Base-by-base conservation (phyloP, 2,888 invertebrate species). In the Ctenicera cuprea region DNA sequence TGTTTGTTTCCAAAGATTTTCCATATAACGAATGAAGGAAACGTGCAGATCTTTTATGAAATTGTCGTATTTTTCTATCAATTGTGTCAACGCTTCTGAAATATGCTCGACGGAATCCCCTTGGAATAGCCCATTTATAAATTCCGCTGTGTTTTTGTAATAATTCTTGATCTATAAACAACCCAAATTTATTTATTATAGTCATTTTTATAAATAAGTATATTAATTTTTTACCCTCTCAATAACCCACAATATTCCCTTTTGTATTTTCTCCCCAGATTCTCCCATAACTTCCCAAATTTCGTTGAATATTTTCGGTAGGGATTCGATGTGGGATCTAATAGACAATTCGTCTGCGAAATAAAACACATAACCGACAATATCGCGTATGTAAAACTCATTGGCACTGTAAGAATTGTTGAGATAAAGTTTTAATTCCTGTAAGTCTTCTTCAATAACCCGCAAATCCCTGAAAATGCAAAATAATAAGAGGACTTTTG, bases 211-310 rank as follows among this genome's bases (percentile, higher is more conserved):
- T 20, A 59, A n/a, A 14, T 11, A 18, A 38, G 8, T 57, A 14
- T 50, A 12, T 33, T 33, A 12, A 9, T 8, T n/a, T 18, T 14
- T n/a, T 87, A 89, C 89, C 62, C 92, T 91, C 74, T 94, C 92
- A 0, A 94, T 92, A 0, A 94, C 89, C 91, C 93, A 94, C 0
- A 92, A 87, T 9, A 95, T 87, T 77, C 94, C 94, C 77, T 94
- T 92, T 57, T 94, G 92, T 18, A 95, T 90, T 0, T 94, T 94
- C 78, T 92, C 90, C 8, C 95, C 95, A 0, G 95, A 95, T 66
- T 95, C 94, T 0, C 95, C 95, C 94, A 95, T 94, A 80, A 94
- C 92, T 4, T 94, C 94, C 94, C 94, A 95, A 82, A 95, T 90
- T 85, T 95, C 95, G 59, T 93, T 93, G 0, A 95, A 89, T 22